Base-by-base conservation (phyloP, 2,797 vertebrate species). In the Crocodylus rhombifer region DNA sequence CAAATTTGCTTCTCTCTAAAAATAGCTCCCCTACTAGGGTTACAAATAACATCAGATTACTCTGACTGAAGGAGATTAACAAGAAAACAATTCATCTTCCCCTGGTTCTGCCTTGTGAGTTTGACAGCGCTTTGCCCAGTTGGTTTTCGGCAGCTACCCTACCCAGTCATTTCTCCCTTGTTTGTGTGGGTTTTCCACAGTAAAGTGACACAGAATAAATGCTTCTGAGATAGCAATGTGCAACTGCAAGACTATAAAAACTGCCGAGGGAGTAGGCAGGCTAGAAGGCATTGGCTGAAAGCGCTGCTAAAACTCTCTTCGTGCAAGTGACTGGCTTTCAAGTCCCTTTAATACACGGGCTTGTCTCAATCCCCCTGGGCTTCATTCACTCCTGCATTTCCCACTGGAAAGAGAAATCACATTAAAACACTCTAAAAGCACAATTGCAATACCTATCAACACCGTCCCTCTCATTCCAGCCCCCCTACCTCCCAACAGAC, bases 1-100 rank as follows among this genome's bases (percentile, higher is more conserved):
- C 94, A 91, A 96, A 96, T 94, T 94, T 94, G 91, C 95, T 88
- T 94, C 89, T 62, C 10, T 20, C 95, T 96, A 97, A 92, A 96
- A 96, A 97, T 96, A 97, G 93, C 86, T 96, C 88, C 89, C 87
- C 67, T 92, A 42, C 86, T 36, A 92, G 94, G 16, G 23, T 94
- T 87, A 84, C 93, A 92, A 95, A 94, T 84, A 87, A 89, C 87
- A 64, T 20, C 2, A 61, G 88, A 51, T 87, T 82, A 26, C 93
- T 88, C 95, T 63, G 83, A 82, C 90, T 80, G 92, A 28, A 61
- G 82, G 88, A n/a, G 0, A 85, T 79, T 56, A 14, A 77, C 0
- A 7, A 51, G 87, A 91, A 89, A 8, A 1, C 0, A 0, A 90
- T 74, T 77, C 84, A 62, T 76, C 87, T 73, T 6, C 7, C 88